These are phyloP conservation scores for Proales similis DNA, from an alignment of 1,140 invertebrate genomes.

Conservation along the genomic window DNA sequence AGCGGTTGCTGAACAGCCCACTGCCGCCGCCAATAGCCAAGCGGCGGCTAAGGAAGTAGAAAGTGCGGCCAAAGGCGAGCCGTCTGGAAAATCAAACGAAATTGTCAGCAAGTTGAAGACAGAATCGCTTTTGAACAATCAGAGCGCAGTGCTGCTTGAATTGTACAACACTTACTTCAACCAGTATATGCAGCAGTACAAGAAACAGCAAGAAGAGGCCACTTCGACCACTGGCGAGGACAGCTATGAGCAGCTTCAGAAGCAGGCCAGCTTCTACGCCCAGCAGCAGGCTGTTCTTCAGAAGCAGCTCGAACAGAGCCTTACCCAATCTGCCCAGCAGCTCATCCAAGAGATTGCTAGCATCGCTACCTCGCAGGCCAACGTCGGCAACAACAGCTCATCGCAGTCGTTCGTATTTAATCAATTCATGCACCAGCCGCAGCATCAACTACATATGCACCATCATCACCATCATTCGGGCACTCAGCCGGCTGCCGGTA, in stretches of 20 bases:
- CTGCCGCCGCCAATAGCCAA: not conserved
- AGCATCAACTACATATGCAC: constrained; percentile 26
- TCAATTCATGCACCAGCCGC: constrained; percentile 29
- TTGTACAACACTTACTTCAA: constrained; percentile 36
- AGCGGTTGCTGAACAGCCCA: not conserved
- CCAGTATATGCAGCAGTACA: constrained; percentile 32
- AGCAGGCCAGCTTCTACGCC: constrained; percentile 15
- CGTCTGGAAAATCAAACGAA: constrained; percentile 31
- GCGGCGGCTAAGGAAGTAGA: constrained; percentile 6
- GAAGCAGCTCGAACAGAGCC: constrained; percentile 31
- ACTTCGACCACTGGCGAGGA: not conserved
- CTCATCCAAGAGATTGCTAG: constrained; percentile 35
- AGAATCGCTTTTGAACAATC: constrained; percentile 23
- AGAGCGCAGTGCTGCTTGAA: constrained; percentile 6
- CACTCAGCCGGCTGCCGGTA: too few relatives aligned
- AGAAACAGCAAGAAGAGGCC: constrained; percentile 17
- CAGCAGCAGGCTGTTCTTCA: constrained; percentile 33
- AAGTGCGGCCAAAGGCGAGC: not conserved
- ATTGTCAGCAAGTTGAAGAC: constrained; percentile 13
- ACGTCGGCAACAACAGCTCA: too few relatives aligned
- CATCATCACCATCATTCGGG: constrained; percentile 9
- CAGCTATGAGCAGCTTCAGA: constrained; percentile 5
- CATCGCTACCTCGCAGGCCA: constrained; percentile 1
- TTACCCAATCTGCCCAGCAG: not conserved
- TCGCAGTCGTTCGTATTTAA: constrained; percentile 29